Evolutionary conservation across 2,888 invertebrate species (phyloP).

Genomic region (Disparrhopalites patrizii): DNA sequence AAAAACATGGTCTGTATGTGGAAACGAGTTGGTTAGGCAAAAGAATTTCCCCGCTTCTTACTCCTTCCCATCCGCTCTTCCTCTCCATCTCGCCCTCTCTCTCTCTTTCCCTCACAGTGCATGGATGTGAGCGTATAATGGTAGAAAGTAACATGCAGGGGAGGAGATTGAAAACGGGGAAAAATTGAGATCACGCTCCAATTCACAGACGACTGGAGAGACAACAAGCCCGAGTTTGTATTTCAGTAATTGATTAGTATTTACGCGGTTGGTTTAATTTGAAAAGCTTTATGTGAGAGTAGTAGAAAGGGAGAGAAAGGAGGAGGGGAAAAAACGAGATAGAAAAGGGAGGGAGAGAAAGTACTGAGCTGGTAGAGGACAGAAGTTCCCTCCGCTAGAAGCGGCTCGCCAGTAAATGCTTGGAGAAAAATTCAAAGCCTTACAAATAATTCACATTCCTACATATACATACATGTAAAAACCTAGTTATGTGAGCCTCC

Average conservation of each 20-base stretch:
- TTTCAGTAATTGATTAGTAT: slow-evolving; percentile 4
- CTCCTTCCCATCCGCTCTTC: too few relatives aligned
- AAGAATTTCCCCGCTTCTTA: too few relatives aligned
- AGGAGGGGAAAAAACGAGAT: too few relatives aligned
- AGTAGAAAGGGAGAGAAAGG: background rate
- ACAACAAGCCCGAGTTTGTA: slow-evolving; percentile 2
- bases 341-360: too few relatives aligned
- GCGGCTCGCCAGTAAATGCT: background rate
- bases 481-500: too few relatives aligned
- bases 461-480: too few relatives aligned
- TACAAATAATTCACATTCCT: slow-evolving; percentile 6
- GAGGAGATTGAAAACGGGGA: background rate
- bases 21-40: too few relatives aligned
- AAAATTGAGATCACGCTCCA: slow-evolving; percentile 8
- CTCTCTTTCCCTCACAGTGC: too few relatives aligned
- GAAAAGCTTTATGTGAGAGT: background rate
- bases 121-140: background rate
- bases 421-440: background rate
- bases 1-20: background rate
- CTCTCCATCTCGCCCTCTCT: too few relatives aligned
- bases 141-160: background rate
- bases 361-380: too few relatives aligned
- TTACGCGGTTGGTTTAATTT: slow-evolving; percentile 14
- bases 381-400: too few relatives aligned
- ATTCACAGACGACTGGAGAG: slow-evolving; percentile 6